Base-by-base conservation (phyloP, 2,888 invertebrate genomes). In the Quadroppia sp. region DNA sequence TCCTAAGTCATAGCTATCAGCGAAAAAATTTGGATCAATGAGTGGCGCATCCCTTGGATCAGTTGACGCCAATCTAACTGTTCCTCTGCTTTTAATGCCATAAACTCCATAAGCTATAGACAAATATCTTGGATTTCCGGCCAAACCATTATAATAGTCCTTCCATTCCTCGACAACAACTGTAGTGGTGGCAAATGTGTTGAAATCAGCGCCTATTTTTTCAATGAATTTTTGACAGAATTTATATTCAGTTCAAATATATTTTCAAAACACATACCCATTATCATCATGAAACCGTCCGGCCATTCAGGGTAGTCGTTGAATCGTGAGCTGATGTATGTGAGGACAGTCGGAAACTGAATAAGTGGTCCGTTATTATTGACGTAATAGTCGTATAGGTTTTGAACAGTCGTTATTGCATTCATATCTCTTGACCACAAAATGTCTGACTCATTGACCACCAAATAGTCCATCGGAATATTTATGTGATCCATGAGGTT, bases 401-500 rank as follows among this genome's bases (percentile, higher is more conserved):
- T n/a, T n/a, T n/a, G n/a, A n/a, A n/a, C n/a, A n/a, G n/a, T n/a
- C n/a, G n/a, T n/a, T n/a, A n/a, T n/a, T n/a, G n/a, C n/a, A n/a
- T n/a, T n/a, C n/a, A n/a, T n/a, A n/a, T n/a, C n/a, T n/a, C n/a
- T n/a, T n/a, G n/a, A n/a, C n/a, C n/a, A n/a, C n/a, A n/a, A n/a
- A n/a, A n/a, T n/a, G n/a, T n/a, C n/a, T n/a, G n/a, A n/a, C n/a
- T n/a, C n/a, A n/a, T n/a, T n/a, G n/a, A n/a, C n/a, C n/a, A n/a
- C n/a, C n/a, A 73, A 48, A 50, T 73, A 73, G 23, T 73, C 67
- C 45, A 69, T 32, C 20, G 73, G 73, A 42, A 73, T 48, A 9
- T 67, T 32, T 28, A 73, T 73, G 25, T 78, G 78, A 70, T 78
- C n/a, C n/a, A n/a, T n/a, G n/a, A n/a, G n/a, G n/a, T n/a, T n/a